Evolutionary conservation across 2,113 vertebrate genomes (phyloP).

Genomic region (Ceratotherium simum): DNA sequence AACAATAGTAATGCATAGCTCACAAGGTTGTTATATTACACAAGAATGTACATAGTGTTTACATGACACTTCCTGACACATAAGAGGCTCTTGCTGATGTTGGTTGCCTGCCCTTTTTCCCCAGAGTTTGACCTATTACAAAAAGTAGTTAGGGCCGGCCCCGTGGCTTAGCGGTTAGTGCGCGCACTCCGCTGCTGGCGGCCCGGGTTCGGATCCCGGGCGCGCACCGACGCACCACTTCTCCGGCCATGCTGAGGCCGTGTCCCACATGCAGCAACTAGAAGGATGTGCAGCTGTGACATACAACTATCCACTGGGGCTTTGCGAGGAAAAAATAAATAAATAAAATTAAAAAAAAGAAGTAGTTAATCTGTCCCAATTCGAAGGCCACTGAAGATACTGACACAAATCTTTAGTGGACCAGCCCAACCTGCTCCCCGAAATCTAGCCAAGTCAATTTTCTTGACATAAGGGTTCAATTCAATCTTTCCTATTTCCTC

Average conservation of each 20-base stretch:
- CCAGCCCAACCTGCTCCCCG: background rate
- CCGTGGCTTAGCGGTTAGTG: no score
- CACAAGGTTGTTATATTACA: background rate
- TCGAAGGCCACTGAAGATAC: background rate
- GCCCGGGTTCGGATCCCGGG: no score
- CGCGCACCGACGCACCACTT: no score
- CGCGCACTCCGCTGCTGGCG: no score
- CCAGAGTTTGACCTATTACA: background rate
- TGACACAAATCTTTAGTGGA: conserved; percentile 52
- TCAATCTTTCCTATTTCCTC: conserved; percentile 45
- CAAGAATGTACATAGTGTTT: background rate
- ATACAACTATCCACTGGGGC: no score
- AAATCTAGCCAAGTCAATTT: conserved; percentile 55
- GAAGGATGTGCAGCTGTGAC: no score
- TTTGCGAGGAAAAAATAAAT: no score
- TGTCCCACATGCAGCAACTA: no score
- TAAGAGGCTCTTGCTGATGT: background rate
- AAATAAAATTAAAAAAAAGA: no score
- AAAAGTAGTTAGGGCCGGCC: conserved; percentile 44
- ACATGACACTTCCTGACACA: background rate
- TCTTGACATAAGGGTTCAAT: conserved; percentile 53
- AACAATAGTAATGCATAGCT: background rate
- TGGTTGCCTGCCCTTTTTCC: background rate
- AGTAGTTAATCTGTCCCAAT: conserved; percentile 6
- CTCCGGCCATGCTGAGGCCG: no score